phyloP scores from a whole-genome alignment of 2,113 vertebrate species.

The Lepus timidus region DNA sequence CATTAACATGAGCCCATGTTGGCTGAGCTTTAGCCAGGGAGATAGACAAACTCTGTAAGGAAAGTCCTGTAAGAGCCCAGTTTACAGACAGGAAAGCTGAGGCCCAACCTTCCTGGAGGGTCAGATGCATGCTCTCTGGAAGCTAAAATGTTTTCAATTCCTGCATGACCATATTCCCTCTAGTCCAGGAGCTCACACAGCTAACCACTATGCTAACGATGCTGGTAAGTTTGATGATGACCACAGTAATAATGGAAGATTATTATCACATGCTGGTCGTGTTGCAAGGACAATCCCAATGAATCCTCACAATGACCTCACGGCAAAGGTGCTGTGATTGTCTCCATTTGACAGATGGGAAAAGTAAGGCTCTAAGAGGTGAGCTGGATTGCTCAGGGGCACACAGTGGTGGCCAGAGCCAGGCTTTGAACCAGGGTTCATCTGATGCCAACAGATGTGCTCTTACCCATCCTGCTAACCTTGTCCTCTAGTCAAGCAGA shows the following conservation, averaged over 20 bases:
- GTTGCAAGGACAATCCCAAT: neutral
- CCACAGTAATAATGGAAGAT: too few relatives aligned
- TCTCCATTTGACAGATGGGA: neutral
- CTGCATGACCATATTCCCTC: neutral
- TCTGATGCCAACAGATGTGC: neutral
- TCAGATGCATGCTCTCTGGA: neutral
- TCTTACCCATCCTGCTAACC: neutral
- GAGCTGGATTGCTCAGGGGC: neutral
- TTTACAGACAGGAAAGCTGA: neutral
- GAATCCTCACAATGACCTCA: neutral
- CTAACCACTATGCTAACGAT: neutral
- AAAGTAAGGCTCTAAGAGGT: neutral
- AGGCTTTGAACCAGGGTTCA: neutral
- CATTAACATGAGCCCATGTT: neutral
- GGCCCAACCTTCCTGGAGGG: neutral
- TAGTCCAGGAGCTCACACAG: neutral
- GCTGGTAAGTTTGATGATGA: neutral
- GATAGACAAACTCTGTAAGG: too few relatives aligned
- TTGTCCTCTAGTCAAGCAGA: neutral
- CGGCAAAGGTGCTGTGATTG: accelerated
- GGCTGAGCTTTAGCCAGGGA: too few relatives aligned
- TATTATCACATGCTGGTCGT: too few relatives aligned
- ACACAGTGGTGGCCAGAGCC: neutral
- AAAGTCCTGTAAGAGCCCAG: neutral
- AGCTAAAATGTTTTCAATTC: neutral